Percentiles rank a stretch among this genome's conserved stretches.
Conservation (phyloP, 2,888 invertebrate genomes). For the Hydriomena furcata region DNA sequence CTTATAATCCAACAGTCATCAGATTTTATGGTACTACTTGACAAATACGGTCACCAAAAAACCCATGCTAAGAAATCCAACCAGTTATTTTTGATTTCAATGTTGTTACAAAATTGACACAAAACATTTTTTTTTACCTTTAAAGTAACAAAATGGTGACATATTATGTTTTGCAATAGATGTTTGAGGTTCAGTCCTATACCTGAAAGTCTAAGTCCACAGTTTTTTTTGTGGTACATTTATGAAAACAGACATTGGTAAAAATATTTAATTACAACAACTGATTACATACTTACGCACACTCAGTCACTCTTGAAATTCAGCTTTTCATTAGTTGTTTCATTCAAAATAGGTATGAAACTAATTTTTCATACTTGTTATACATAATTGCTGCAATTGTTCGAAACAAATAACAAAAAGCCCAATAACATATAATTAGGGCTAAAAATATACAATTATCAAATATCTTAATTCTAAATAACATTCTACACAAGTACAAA, state of each 20-base stretch:
- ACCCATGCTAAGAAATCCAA: no score
- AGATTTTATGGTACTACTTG: no score
- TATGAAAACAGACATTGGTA: constrained; percentile 15
- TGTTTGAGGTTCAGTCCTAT: neutral
- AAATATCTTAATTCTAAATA: constrained; percentile 61
- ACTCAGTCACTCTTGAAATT: constrained; percentile 58
- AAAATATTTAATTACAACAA: constrained; percentile 51
- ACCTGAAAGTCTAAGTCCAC: neutral
- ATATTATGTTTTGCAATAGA: neutral
- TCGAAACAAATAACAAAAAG: constrained; percentile 45
- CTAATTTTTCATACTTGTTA: constrained; percentile 6
- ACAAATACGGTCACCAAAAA: neutral
- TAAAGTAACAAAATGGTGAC: no score
- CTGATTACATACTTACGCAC: constrained; percentile 28
- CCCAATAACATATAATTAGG: constrained; percentile 51
- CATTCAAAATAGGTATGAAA: constrained; percentile 19
- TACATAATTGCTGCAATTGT: neutral
- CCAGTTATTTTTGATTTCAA: no score
- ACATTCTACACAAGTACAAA: constrained; percentile 65
- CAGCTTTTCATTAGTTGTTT: constrained; percentile 43
- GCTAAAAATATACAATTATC: constrained; percentile 66
- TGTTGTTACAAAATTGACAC: no score
- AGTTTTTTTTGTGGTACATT: constrained; percentile 12
- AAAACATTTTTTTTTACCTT: no score
- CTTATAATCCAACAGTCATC: no score